Base-by-base conservation (phyloP, 2,888 invertebrate species). In the Sminthurinus aureus region DNA sequence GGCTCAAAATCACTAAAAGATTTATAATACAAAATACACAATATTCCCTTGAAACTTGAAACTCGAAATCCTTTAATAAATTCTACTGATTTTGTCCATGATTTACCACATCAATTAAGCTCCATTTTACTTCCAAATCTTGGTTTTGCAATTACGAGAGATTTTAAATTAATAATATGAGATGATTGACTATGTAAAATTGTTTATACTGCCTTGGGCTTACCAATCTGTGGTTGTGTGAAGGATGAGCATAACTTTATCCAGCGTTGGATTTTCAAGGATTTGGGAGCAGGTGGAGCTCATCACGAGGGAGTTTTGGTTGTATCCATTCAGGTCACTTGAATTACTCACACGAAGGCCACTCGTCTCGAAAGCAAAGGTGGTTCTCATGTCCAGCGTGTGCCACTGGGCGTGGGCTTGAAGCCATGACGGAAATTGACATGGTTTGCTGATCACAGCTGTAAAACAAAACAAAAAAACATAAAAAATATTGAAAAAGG, bases 391-490 rank as follows among this genome's bases (percentile, higher is more conserved):
- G 92, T 96, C 96, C 89, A 97, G 92, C 76, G 96, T 96, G 91
- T 96, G 96, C 96, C 97, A 97, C 89, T 96, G 95, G 89, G 93
- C 93, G 84, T 94, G 94, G 89, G 94, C 94, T 87, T 95, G 95
- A 91, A 96, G 93, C 96, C 96, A 97, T 24, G 93, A 92, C 1
- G 96, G 96, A 90, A 96, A 96, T 90, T 95, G 94, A 91, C 96
- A 97, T 91, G 94, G 94, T 90, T 93, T 94, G 20, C 81, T 71
- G 58, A 67, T 24, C 22, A 71, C 52, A 9, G 81, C 83, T 84
- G 67, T 2, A 73, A 64, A 78, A n/a, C 20, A 50, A 82, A 51
- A 58, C 20, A 76, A 20, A 9, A 75, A 75, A 15, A 15, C 1
- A 15, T 13, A 71, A 71, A 71, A 71, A 20, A 71, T 71, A 38